phyloP scores from a whole-genome alignment of 1,140 invertebrate genomes.

The Panulirus ornatus region DNA sequence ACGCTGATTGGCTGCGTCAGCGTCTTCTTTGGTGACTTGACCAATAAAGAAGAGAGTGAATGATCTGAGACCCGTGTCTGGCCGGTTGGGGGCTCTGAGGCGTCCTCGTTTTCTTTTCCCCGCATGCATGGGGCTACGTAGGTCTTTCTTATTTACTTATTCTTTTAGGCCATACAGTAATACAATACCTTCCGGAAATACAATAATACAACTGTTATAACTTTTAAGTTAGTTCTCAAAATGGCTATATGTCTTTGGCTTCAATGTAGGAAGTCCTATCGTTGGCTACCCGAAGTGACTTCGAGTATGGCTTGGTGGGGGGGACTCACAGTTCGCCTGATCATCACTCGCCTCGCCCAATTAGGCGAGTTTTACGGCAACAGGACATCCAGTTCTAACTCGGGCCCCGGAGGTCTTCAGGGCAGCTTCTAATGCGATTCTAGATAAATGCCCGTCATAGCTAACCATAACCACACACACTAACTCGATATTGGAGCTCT shows the following conservation, averaged over 20 bases:
- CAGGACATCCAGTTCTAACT: conserved; percentile 28
- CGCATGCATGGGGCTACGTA: neutral
- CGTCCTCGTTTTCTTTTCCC: neutral
- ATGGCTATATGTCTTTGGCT: too few species aligned
- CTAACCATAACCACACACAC: conserved; percentile 44
- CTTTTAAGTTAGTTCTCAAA: too few species aligned
- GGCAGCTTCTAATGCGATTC: conserved; percentile 41
- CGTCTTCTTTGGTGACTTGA: conserved; percentile 36
- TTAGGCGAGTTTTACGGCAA: conserved; percentile 20
- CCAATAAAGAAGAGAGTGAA: conserved; percentile 26
- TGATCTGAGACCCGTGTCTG: conserved; percentile 3
- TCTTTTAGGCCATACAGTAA: too few species aligned
- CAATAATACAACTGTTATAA: too few species aligned
- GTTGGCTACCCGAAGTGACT: too few species aligned
- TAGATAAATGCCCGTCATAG: conserved; percentile 49
- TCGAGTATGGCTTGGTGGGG: too few species aligned
- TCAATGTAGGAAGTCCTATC: too few species aligned
- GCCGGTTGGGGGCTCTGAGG: neutral
- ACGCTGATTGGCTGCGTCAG: conserved; percentile 33
- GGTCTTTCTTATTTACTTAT: neutral
- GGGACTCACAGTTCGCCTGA: neutral
- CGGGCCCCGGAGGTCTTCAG: conserved; percentile 8
- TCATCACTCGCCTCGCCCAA: neutral
- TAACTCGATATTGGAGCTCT: neutral
- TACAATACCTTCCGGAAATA: too few species aligned